These are phyloP conservation scores for Theonella swinhoei DNA, from an alignment of 37 sponge, comb jelly and placozoan species.

Conservation along the genomic window DNA sequence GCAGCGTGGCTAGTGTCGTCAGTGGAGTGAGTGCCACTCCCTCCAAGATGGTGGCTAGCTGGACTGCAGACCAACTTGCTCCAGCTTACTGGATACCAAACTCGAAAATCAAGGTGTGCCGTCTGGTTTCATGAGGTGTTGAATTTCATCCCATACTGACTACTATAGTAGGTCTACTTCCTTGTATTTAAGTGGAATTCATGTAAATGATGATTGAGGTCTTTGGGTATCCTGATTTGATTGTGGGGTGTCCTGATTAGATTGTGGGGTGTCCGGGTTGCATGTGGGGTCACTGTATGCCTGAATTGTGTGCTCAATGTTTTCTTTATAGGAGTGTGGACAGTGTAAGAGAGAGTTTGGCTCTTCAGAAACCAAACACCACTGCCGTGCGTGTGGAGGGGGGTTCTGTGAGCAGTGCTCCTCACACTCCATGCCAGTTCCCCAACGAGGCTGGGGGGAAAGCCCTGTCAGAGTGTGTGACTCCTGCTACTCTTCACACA, in stretches of 20 bases:
- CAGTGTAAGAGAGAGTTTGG: conserved; percentile 73
- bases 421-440: conserved; percentile 78
- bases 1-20: conserved; percentile 57
- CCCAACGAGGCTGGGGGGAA: conserved; percentile 93
- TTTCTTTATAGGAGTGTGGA: conserved; percentile 57
- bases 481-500: conserved; percentile 61
- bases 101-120: conserved; percentile 59
- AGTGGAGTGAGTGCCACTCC: conserved; percentile 62
- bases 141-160: too few relatives aligned
- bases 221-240: too few relatives aligned
- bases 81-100: conserved; percentile 95
- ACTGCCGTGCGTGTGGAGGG: conserved; percentile 94
- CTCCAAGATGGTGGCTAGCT: conserved; percentile 70
- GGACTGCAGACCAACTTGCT: conserved; percentile 84
- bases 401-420: conserved; percentile 91
- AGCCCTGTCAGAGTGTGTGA: conserved; percentile 87
- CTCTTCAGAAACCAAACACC: conserved; percentile 78
- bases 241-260: too few relatives aligned
- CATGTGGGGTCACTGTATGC: too few relatives aligned
- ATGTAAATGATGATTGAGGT: too few relatives aligned
- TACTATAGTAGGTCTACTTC: not conserved
- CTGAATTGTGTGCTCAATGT: too few relatives aligned
- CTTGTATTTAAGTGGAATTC: too few relatives aligned
- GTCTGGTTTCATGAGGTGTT: too few relatives aligned
- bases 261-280: too few relatives aligned